phyloP scores from a whole-genome alignment of 1,140 invertebrate species.

The Glomeris maerens region DNA sequence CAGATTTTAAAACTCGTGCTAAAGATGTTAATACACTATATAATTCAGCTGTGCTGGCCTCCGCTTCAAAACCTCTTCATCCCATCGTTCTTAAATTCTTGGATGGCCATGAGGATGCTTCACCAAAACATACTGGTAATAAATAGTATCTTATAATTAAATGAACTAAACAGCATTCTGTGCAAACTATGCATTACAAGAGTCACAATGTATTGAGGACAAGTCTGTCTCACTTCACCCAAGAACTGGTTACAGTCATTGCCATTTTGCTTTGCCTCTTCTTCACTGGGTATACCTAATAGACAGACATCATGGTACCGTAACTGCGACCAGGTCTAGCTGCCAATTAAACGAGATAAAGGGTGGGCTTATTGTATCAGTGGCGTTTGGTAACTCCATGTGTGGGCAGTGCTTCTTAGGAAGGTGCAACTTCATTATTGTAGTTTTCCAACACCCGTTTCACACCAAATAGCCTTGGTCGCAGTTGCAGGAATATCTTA shows the following conservation, averaged over 20 bases:
- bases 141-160: not conserved
- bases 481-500: too few relatives aligned
- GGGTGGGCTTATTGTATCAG: too few relatives aligned
- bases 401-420: not conserved
- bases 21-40: too few relatives aligned
- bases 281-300: constrained; percentile 1
- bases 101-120: not conserved
- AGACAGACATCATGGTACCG: too few relatives aligned
- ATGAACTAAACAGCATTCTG: not conserved
- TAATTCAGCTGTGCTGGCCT: too few relatives aligned
- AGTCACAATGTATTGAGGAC: not conserved
- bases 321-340: too few relatives aligned
- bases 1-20: too few relatives aligned
- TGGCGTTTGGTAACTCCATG: too few relatives aligned
- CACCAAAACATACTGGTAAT: constrained; percentile 1
- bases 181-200: not conserved
- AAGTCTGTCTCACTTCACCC: not conserved
- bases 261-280: not conserved
- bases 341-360: too few relatives aligned
- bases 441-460: not conserved
- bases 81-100: not conserved
- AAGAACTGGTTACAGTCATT: not conserved
- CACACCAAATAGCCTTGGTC: too few relatives aligned
- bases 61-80: too few relatives aligned
- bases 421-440: not conserved